These are phyloP conservation scores for Macroglossus sobrinus DNA, from an alignment of 2,113 vertebrate genomes.

Conservation along the genomic window DNA sequence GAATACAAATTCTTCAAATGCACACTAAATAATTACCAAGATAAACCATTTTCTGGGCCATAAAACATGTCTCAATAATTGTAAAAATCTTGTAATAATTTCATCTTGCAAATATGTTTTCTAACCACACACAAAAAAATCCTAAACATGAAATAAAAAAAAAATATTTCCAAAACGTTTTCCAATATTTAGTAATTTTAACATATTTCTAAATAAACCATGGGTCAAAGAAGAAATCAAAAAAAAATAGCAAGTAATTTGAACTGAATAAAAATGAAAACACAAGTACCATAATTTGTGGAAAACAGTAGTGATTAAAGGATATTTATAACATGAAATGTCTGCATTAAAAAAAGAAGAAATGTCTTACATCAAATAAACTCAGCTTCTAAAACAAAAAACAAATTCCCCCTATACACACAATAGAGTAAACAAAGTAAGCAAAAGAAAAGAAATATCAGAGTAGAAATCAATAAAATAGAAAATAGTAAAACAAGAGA, in stretches of 20 bases:
- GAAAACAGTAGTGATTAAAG: neutral
- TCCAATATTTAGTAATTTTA: constrained; percentile 5
- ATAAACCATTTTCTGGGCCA: neutral
- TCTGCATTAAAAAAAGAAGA: neutral
- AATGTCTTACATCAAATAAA: neutral
- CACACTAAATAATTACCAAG: neutral
- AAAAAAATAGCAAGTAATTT: neutral
- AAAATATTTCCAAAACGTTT: neutral
- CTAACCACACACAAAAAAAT: neutral
- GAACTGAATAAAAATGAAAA: constrained; percentile 16
- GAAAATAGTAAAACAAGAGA: neutral
- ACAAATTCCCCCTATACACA: neutral
- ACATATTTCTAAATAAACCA: neutral
- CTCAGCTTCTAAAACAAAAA: neutral
- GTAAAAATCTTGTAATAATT: neutral
- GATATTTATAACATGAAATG: neutral
- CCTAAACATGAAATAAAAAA: constrained; percentile 9
- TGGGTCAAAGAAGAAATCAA: neutral
- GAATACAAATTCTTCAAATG: constrained; percentile 6
- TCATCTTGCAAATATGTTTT: neutral
- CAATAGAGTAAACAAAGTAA: neutral
- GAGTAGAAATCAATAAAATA: constrained; percentile 18
- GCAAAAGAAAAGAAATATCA: neutral
- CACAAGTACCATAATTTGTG: neutral
- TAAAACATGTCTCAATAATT: neutral